phyloP scores from a whole-genome alignment of 1,140 invertebrate genomes.

The Leucophenga varia region DNA sequence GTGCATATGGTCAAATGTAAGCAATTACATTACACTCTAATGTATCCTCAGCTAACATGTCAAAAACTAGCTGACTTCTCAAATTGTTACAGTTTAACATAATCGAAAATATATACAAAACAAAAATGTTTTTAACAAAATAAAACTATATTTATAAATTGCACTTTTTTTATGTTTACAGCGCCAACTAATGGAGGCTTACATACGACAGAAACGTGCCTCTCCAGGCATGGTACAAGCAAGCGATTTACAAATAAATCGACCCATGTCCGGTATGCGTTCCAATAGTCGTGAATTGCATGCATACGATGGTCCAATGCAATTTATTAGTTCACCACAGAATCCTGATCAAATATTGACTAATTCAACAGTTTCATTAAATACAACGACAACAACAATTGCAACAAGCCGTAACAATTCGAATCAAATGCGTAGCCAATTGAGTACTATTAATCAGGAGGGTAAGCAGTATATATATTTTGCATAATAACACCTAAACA shows the following conservation, averaged over 20 bases:
- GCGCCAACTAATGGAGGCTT: constrained; percentile 84
- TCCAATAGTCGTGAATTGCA: constrained; percentile 43
- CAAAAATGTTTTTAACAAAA: too few species aligned
- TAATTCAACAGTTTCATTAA: constrained; percentile 18
- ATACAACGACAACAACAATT: constrained; percentile 8
- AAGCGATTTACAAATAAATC: constrained; percentile 72
- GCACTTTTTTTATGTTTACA: too few species aligned
- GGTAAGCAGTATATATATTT: too few species aligned
- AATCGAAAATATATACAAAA: too few species aligned
- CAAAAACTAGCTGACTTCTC: too few species aligned
- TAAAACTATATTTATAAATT: too few species aligned
- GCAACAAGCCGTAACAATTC: constrained; percentile 39
- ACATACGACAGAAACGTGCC: constrained; percentile 82
- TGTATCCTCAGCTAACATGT: too few species aligned
- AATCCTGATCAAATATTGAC: constrained; percentile 73
- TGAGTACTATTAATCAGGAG: constrained; percentile 41
- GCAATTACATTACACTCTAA: too few species aligned
- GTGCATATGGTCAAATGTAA: too few species aligned
- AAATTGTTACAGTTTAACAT: too few species aligned
- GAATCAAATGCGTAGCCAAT: constrained; percentile 36
- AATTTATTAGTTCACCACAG: constrained; percentile 73
- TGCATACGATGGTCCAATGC: constrained; percentile 77
- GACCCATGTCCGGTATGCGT: constrained; percentile 68
- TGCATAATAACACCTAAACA: too few species aligned
- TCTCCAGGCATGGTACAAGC: constrained; percentile 81